Conservation (phyloP, 2,888 invertebrate genomes). For the Macaria notata region DNA sequence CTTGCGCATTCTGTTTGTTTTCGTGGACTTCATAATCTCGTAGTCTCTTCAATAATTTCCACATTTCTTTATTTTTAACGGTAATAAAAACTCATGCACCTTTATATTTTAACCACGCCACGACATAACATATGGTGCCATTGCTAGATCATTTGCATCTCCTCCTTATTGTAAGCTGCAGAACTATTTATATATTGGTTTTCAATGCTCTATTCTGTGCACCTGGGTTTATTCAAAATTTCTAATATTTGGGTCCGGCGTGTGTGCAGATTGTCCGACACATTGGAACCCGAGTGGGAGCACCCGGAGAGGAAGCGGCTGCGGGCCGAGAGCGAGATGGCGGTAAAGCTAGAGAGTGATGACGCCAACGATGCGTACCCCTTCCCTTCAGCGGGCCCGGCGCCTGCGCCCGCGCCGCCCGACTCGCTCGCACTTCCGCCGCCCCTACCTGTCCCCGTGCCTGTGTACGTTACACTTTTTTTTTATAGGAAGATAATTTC, state of each 20-base stretch:
- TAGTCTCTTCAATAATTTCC: too few relatives aligned
- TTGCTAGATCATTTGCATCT: too few relatives aligned
- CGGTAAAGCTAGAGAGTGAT: slow-evolving; percentile 88
- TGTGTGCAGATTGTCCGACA: slow-evolving; percentile 74
- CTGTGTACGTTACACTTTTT: slow-evolving; percentile 46
- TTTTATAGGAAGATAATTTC: too few relatives aligned
- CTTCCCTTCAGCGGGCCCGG: slow-evolving; percentile 74
- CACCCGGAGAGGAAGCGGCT: slow-evolving; percentile 75
- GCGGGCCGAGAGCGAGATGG: slow-evolving; percentile 83
- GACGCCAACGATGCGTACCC: slow-evolving; percentile 87
- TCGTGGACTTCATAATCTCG: slow-evolving; percentile 1
- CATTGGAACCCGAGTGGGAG: slow-evolving; percentile 72
- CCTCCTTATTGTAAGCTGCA: too few relatives aligned
- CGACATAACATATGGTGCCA: too few relatives aligned
- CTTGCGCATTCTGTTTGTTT: slow-evolving; percentile 9
- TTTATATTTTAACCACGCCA: too few relatives aligned
- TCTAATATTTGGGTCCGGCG: slow-evolving; percentile 43
- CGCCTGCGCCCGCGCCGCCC: slow-evolving; percentile 61
- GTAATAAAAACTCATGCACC: too few relatives aligned
- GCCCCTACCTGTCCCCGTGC: slow-evolving; percentile 44
- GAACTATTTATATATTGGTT: too few relatives aligned
- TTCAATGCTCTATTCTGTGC: too few relatives aligned
- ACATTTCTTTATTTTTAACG: too few relatives aligned
- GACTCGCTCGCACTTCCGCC: slow-evolving; percentile 35
- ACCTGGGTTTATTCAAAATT: slow-evolving; percentile 16